Evolutionary conservation across 1,140 invertebrate genomes (phyloP), one percentile per base, ranked within the genome.

Genomic region (Aphaenogaster floridana): DNA sequence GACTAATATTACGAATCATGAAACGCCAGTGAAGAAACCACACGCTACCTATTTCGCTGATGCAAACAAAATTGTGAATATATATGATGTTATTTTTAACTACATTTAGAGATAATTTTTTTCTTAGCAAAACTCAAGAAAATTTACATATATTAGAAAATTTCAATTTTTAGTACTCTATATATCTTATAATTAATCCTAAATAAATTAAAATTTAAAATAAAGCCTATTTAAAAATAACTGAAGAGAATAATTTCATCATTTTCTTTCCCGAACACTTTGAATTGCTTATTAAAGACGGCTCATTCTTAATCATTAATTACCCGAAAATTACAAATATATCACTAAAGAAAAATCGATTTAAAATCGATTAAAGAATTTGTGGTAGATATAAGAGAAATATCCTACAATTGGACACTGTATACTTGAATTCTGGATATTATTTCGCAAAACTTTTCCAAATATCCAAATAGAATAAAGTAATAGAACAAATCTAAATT

Each of bases 1-100:
- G 63, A 80, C 36, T 39, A 80, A 80, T 77, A 61, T 2, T 9
- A 63, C 3, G 42, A 50, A 48, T 48, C 3, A 64, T 64, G 9
- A 45, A 36, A 42, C 5, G 11, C 36, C 3, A 66, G 13, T 21
- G 6, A 52, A 36, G 9, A 63, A 36, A 36, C 3, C 36, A 4
- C 7, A 59, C 6, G 6, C 28, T 21, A 39, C 0, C 3, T 76
- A 28, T 57, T 76, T 42, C 0, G 11, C 36, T 8, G 5, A 57
- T 42, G 4, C 39, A 76, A 61, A 21, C 15, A 48, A 45, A 78
- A 15, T 34, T 63, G 5, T 48, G 8, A 76, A 28, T 28, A 42
- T 6, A 21, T 17, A 11, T 42, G 1, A 57, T 71, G 34, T 15
- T 21, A 2, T 69, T 21, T 45, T 69, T 45, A 21, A 21, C 39